Evolutionary conservation across 1,140 invertebrate species (phyloP).

Genomic region (Brachionus plicatilis): DNA sequence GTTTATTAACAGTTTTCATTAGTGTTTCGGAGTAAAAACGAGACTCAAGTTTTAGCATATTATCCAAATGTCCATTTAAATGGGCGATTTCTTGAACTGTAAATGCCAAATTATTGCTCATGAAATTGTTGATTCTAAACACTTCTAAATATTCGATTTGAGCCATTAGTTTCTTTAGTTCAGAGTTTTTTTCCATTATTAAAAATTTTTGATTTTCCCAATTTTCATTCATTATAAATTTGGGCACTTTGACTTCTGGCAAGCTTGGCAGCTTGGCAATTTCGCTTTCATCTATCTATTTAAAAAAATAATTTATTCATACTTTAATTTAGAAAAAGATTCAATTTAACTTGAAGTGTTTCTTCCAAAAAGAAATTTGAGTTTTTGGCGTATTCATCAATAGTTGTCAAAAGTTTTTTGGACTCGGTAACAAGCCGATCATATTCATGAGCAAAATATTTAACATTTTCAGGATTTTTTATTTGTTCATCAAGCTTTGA

Average conservation of each 20-base stretch:
- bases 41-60: background rate
- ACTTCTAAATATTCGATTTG: conserved; percentile 4
- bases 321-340: background rate
- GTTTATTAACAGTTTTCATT: background rate
- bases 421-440: background rate
- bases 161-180: background rate
- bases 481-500: background rate
- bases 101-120: background rate
- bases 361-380: background rate
- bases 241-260: background rate
- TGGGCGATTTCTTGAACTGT: background rate
- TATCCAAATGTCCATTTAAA: background rate
- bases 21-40: background rate
- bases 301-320: background rate
- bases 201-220: background rate
- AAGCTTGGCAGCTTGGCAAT: background rate
- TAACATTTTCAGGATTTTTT: background rate
- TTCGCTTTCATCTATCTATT: background rate
- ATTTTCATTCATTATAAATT: conserved; percentile 13
- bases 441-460: conserved; percentile 15
- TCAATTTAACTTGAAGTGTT: background rate
- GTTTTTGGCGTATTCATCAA: background rate
- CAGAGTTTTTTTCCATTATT: background rate
- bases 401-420: background rate
- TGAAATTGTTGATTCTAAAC: background rate